A percentile compares a stretch with the other conserved stretches of the same genome.
phyloP scores from a whole-genome alignment of 2,888 invertebrate genomes.

The Hipparchia semele region DNA sequence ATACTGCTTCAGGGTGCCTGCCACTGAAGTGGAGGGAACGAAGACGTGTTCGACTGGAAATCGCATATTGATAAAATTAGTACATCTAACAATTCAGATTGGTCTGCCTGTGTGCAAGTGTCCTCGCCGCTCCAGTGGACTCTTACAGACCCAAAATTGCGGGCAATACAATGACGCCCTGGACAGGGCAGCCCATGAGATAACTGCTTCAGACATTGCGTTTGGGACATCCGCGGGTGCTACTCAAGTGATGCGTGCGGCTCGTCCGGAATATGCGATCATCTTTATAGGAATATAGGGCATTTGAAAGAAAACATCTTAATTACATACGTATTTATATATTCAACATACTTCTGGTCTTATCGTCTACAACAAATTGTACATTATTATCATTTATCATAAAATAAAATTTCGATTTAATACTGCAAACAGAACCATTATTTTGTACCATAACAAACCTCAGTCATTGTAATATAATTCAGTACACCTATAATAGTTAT shows the following conservation, averaged over 20 bases:
- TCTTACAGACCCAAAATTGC: too few relatives aligned
- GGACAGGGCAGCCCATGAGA: too few relatives aligned
- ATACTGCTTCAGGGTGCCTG: too few relatives aligned
- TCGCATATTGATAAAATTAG: too few relatives aligned
- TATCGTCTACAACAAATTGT: conserved; percentile 59
- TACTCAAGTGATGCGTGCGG: background rate
- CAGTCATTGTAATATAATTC: conserved; percentile 3
- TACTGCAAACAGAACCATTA: conserved; percentile 26
- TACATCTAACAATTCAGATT: too few relatives aligned
- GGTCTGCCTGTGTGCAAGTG: too few relatives aligned
- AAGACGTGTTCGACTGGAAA: too few relatives aligned
- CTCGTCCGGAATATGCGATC: background rate
- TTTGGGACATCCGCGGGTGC: too few relatives aligned
- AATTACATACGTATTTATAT: conserved; percentile 50
- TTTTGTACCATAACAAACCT: conserved; percentile 19
- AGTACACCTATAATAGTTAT: background rate
- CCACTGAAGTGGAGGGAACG: too few relatives aligned
- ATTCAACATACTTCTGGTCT: conserved; percentile 52
- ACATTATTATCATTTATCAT: conserved; percentile 43
- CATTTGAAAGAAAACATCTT: conserved; percentile 29
- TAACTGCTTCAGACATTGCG: too few relatives aligned
- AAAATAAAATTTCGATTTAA: conserved; percentile 34
- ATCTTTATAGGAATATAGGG: background rate
- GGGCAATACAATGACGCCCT: too few relatives aligned
- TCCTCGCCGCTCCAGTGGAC: too few relatives aligned